phyloP scores from a whole-genome alignment of 2,113 vertebrate genomes.

The Phoenicopterus ruber region DNA sequence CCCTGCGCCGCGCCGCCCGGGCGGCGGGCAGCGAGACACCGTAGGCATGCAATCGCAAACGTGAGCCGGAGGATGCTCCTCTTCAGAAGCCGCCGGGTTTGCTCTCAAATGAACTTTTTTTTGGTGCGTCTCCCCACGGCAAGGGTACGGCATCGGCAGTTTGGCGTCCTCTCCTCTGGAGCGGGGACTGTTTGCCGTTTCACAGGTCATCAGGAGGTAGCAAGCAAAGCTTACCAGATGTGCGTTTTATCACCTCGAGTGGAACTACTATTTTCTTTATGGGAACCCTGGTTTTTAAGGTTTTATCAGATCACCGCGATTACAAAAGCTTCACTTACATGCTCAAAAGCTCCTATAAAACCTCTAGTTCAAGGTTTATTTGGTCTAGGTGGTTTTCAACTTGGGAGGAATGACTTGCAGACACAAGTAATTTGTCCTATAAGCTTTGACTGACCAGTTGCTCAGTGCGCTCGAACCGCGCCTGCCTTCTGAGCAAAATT shows the following conservation, averaged over 20 bases:
- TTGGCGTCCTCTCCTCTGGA: neutral
- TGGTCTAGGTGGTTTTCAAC: slow-evolving; percentile 41
- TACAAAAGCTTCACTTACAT: slow-evolving; percentile 34
- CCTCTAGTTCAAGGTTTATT: slow-evolving; percentile 45
- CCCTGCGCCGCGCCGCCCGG: accelerated
- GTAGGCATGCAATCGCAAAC: neutral
- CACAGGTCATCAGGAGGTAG: slow-evolving; percentile 15
- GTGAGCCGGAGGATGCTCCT: neutral
- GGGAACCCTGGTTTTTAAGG: neutral
- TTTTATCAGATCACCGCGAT: slow-evolving; percentile 40
- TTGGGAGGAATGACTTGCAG: slow-evolving; percentile 36
- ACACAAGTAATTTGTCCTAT: slow-evolving; percentile 37
- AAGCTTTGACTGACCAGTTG: slow-evolving; percentile 35
- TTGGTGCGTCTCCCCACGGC: accelerated
- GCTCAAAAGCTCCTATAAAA: slow-evolving; percentile 43
- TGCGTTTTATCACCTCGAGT: slow-evolving; percentile 23
- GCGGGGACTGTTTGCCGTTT: neutral
- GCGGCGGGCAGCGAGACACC: neutral
- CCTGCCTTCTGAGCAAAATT: slow-evolving; percentile 62
- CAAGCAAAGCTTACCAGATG: slow-evolving; percentile 31
- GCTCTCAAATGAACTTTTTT: neutral
- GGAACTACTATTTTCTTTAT: slow-evolving; percentile 26
- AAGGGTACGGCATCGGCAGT: neutral
- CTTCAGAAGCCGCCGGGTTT: neutral
- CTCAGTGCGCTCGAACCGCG: neutral